phyloP scores from a whole-genome alignment of 2,113 vertebrate species.

The Heliornis fulica region DNA sequence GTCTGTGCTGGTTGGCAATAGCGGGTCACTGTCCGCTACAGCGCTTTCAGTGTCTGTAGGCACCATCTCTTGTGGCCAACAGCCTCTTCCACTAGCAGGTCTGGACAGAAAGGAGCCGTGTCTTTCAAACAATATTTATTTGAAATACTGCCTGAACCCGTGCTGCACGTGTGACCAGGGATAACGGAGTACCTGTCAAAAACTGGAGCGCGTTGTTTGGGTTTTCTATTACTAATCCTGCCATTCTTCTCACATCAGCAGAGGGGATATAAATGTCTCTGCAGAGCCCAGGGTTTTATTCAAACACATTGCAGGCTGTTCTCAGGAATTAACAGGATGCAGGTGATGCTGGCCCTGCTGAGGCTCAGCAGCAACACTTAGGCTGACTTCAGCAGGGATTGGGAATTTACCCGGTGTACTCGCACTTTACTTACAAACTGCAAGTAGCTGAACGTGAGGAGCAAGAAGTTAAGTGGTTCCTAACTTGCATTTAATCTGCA shows the following conservation, averaged over 20 bases:
- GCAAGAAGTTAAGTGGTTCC: background rate
- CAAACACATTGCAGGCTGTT: background rate
- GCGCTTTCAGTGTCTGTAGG: fast-evolving
- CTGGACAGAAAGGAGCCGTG: background rate
- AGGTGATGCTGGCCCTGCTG: background rate
- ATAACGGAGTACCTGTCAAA: background rate
- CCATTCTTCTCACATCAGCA: background rate
- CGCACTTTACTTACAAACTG: background rate
- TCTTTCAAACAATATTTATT: background rate
- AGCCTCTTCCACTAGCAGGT: background rate
- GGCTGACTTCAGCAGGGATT: background rate
- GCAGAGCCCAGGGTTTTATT: background rate
- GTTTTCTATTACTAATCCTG: background rate
- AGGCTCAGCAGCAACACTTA: background rate
- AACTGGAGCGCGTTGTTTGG: background rate
- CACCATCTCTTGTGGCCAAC: fast-evolving
- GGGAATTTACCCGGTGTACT: background rate
- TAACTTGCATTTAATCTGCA: background rate
- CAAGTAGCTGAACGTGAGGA: background rate
- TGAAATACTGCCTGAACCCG: background rate
- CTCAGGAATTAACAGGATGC: background rate
- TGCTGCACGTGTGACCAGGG: background rate
- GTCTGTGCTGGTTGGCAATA: fast-evolving
- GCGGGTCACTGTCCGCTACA: fast-evolving
- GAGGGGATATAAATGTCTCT: background rate